These are phyloP conservation scores for Epizoanthus stellaris DNA, from an alignment of 92 coral and sea anemone species.

Conservation along the genomic window DNA sequence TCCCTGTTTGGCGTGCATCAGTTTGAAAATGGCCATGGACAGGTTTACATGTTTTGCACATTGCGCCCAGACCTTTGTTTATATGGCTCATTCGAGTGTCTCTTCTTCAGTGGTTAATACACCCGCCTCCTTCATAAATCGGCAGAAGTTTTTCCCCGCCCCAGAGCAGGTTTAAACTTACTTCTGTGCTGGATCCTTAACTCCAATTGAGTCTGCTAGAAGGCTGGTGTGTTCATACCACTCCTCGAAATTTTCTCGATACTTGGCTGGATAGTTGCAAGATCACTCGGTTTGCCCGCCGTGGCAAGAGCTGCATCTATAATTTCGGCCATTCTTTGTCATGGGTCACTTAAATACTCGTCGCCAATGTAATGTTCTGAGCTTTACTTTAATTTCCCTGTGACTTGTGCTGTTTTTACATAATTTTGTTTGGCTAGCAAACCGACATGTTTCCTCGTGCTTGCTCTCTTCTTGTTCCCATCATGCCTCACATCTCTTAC, in stretches of 20 bases:
- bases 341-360: background rate
- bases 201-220: background rate
- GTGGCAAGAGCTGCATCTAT: no score
- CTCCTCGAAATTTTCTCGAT: background rate
- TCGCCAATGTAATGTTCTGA: background rate
- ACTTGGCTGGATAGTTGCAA: background rate
- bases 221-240: background rate
- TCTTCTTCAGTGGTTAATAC: no score
- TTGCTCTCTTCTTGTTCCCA: no score
- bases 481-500: no score
- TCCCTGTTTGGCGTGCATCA: no score
- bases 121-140: background rate
- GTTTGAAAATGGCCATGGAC: no score
- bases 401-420: no score
- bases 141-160: slow-evolving; percentile 1
- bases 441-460: no score
- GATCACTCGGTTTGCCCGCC: background rate
- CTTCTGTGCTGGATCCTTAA: background rate
- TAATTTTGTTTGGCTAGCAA: no score
- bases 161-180: slow-evolving; percentile 5
- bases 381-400: no score
- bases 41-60: no score
- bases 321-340: background rate
- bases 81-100: slow-evolving; percentile 18
- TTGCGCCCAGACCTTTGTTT: no score